Evolutionary conservation across 1,140 invertebrate species (phyloP).

Genomic region (Scaptomyza pallida): DNA sequence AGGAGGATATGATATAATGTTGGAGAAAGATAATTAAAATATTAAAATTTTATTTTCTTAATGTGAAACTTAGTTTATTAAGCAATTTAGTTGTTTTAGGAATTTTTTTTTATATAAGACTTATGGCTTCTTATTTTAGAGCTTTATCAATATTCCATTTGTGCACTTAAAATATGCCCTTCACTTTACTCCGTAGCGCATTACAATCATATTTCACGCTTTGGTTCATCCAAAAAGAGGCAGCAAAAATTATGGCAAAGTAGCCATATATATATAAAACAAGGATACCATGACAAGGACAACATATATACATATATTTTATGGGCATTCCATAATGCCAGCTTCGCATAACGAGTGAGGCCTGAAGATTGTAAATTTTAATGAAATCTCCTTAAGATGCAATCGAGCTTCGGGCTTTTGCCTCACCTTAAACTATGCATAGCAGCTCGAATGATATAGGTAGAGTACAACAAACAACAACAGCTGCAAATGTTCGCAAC

Average conservation of each 20-base stretch:
- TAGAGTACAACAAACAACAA: background rate
- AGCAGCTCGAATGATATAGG: constrained; percentile 16
- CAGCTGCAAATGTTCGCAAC: constrained; percentile 63
- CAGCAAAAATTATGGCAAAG: constrained; percentile 43
- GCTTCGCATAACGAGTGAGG: constrained; percentile 20
- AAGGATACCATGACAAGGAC: constrained; percentile 9
- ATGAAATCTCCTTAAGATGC: constrained; percentile 70
- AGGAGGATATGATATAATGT: too few relatives aligned
- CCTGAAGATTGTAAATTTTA: constrained; percentile 66
- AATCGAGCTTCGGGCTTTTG: constrained; percentile 33
- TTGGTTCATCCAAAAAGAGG: constrained; percentile 64
- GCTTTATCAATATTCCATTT: too few relatives aligned
- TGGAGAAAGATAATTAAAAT: too few relatives aligned
- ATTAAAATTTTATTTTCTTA: too few relatives aligned
- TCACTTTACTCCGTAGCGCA: constrained; percentile 30
- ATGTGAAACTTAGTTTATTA: too few relatives aligned
- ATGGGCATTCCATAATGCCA: constrained; percentile 55
- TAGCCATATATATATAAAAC: background rate
- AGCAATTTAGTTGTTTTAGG: too few relatives aligned
- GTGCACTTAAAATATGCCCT: too few relatives aligned
- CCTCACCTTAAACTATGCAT: constrained; percentile 28
- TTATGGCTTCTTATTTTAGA: too few relatives aligned
- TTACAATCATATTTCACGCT: constrained; percentile 78
- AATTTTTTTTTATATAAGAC: too few relatives aligned
- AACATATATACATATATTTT: constrained; percentile 45